Percentiles rank a stretch among this genome's conserved stretches.
phyloP scores from a whole-genome alignment of 2,113 vertebrate species.

The Lagopus leucura region DNA sequence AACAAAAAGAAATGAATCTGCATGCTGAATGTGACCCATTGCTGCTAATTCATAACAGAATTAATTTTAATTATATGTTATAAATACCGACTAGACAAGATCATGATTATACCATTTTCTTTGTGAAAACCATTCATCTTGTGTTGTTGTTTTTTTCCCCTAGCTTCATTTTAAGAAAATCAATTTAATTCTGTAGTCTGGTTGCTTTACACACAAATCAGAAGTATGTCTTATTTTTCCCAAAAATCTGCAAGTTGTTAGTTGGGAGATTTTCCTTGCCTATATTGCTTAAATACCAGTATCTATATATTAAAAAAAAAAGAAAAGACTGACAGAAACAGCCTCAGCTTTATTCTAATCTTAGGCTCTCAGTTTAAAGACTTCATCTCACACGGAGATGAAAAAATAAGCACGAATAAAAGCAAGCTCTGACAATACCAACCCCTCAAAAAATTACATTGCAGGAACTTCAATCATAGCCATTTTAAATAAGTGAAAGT shows the following conservation, averaged over 20 bases:
- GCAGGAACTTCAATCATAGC: not conserved
- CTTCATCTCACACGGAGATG: not conserved
- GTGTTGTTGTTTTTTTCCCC: not conserved
- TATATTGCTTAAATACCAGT: not conserved
- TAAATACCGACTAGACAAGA: not conserved
- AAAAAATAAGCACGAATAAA: conserved; percentile 10
- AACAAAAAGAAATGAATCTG: not conserved
- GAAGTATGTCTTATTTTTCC: not conserved
- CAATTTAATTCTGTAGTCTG: not conserved
- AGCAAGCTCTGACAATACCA: not conserved
- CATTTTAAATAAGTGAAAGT: not conserved
- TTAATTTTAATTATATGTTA: not conserved
- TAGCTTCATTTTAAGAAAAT: not conserved
- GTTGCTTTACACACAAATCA: not conserved
- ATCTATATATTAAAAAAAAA: not conserved
- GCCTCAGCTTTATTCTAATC: not conserved
- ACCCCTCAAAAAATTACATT: not conserved
- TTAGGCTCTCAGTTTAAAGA: not conserved
- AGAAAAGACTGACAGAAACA: not conserved
- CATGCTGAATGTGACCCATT: not conserved
- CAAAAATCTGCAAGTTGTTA: not conserved
- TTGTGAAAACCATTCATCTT: not conserved
- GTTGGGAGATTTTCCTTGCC: not conserved
- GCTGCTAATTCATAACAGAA: not conserved
- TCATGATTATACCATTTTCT: not conserved